Evolutionary conservation across 64 coral and sea anemone species (phyloP), one percentile per base, ranked within the genome.

Genomic region (Orbicella faveolata): DNA sequence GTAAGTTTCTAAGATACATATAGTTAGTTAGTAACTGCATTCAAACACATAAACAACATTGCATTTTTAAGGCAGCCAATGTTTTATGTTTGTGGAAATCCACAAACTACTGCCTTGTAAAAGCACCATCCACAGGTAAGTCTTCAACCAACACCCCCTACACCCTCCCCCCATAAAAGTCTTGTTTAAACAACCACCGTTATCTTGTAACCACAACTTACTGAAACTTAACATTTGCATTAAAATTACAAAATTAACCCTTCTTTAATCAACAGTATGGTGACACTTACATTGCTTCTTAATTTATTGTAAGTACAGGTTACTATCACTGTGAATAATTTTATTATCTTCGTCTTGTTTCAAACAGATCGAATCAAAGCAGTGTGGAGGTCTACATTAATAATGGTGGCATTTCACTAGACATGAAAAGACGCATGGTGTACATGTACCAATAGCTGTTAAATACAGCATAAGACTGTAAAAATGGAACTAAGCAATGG

Each of bases 241-340:
- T 7, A 76, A 76, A 76, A 76, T 76, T 76, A 0, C 35, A 76
- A 76, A 76, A 76, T 76, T 76, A 76, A 76, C 74, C 30, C 74
- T 39, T 39, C 4, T 76, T 76, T 76, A 76, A 76, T 76, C 74
- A 76, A 36, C 74, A 76, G n/a, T 76, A 76, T 76, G 0, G 74
- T 76, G 74, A 76, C 23, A 76, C 74, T 76, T 76, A 76, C 74
- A 76, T 76, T 34, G n/a, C 74, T 76, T 76, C 34, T 76, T 39
- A 39, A 34, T 76, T 76, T 76, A 76, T 76, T 39, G 17, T 30
- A 76, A 76, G 74, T 36, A 39, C 37, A 39, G n/a, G n/a, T n/a
- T n/a, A n/a, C n/a, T n/a, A n/a, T 76, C 4, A 76, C 74, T 76
- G 74, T 76, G 74, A 76, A 76, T 76, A 76, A 76, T 76, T 76